Evolutionary conservation across 92 coral and sea anemone species (phyloP), one percentile per base, ranked within the genome.

Genomic region (Porites lobata): DNA sequence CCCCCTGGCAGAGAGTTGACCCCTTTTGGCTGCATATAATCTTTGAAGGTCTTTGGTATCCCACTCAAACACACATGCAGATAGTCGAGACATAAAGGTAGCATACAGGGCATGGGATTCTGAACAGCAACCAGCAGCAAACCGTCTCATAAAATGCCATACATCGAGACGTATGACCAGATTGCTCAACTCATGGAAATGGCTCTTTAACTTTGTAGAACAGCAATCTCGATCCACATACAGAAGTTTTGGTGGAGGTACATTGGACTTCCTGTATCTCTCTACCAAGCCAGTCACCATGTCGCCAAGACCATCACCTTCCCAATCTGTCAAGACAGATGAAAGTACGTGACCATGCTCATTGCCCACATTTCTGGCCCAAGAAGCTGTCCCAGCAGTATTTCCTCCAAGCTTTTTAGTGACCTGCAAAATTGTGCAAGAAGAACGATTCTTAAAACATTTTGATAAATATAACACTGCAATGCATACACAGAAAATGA

Each of bases 311-410:
- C 92, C 92, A 56, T 22, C 78, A 3, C 87, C 87, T 13, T 88
- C 84, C n/a, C 38, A 74, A 12, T 62, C 87, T 0, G 92, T 88
- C 14, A 88, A 24, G 9, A 88, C 92, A 75, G 65, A 29, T 73
- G 83, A 82, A 1, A 89, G 43, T 0, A 89, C 84, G 53, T 83
- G 72, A 9, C 88, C 79, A 19, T 4, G 18, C 50, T 88, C 92
- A 26, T 88, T 82, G 2, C 83, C 87, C 24, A 88, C 69, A 71
- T 88, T 88, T 0, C 84, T 88, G 3, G 58, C 88, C 88, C 84
- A 82, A 4, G 88, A 66, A 12, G 92, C 92, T 4, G 92, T 89
- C 0, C 92, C 73, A 11, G 92, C 21, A 65, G 53, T 43, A 19
- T 75, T 22, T 0, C 92, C 88, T 17, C 78, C 88, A 1, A 83